phyloP scores from a whole-genome alignment of 2,113 vertebrate genomes.

The Tretioscincus oriximinensis region DNA sequence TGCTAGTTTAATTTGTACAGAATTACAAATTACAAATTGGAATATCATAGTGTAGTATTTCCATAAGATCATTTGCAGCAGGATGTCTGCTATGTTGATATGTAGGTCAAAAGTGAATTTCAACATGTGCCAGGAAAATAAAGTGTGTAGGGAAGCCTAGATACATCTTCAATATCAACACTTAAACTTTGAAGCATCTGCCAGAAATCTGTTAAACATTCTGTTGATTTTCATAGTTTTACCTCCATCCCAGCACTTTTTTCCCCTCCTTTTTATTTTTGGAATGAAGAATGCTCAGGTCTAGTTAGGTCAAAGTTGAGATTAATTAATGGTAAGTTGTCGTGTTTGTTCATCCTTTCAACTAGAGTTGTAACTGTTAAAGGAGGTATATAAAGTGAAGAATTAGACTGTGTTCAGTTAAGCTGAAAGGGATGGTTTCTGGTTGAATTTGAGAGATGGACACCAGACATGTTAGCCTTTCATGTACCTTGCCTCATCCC shows the following conservation, averaged over 20 bases:
- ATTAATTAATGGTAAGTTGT: not conserved
- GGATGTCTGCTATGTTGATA: slow-evolving; percentile 70
- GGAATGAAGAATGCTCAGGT: not conserved
- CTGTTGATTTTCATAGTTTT: slow-evolving; percentile 55
- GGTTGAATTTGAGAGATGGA: too few relatives aligned
- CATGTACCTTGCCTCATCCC: too few relatives aligned
- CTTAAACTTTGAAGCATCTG: slow-evolving; percentile 65
- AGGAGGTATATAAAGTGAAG: not conserved
- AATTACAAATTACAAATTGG: slow-evolving; percentile 44
- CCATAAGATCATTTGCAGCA: slow-evolving; percentile 73
- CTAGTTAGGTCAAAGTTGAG: not conserved
- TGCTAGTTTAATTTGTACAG: slow-evolving; percentile 64
- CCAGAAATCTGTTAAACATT: slow-evolving; percentile 62
- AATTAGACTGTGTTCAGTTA: too few relatives aligned
- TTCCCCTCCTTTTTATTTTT: not conserved
- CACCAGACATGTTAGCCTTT: too few relatives aligned
- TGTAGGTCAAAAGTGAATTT: slow-evolving; percentile 60
- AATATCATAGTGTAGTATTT: slow-evolving; percentile 65
- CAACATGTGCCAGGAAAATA: slow-evolving; percentile 70
- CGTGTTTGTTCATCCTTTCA: not conserved
- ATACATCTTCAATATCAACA: slow-evolving; percentile 67
- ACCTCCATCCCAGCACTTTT: not conserved
- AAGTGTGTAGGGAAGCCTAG: slow-evolving; percentile 71
- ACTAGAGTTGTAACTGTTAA: not conserved
- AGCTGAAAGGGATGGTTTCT: too few relatives aligned